These are phyloP conservation scores for Drymodes brunneopygia DNA, from an alignment of 2,113 vertebrate species.

Conservation along the genomic window DNA sequence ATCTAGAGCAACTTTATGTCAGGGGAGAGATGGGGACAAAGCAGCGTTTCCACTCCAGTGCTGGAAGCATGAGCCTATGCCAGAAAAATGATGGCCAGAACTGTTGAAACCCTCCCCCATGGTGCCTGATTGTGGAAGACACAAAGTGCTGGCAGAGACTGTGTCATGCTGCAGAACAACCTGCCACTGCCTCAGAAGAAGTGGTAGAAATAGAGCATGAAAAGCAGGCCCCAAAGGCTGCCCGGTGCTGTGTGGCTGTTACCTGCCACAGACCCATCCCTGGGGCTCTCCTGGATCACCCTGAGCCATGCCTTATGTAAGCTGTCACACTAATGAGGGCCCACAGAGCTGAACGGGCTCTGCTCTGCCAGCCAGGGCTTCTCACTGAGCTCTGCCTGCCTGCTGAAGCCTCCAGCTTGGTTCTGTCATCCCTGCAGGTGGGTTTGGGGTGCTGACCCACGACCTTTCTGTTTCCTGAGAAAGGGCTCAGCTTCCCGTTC, in stretches of 20 bases:
- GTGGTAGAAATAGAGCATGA: not conserved
- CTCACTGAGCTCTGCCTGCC: not conserved
- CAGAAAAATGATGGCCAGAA: not conserved
- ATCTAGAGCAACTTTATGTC: not conserved
- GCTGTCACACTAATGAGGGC: not conserved
- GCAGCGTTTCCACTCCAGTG: not conserved
- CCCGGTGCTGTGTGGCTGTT: fast-evolving
- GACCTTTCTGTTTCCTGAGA: not conserved
- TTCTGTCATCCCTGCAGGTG: not conserved
- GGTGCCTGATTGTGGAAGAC: not conserved
- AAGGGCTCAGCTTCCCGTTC: not conserved
- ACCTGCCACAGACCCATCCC: not conserved
- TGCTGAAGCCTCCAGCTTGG: not conserved
- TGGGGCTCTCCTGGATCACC: not conserved
- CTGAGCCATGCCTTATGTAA: not conserved
- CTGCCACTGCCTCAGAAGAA: not conserved
- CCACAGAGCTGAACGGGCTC: not conserved
- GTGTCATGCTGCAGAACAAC: not conserved
- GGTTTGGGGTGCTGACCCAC: not conserved
- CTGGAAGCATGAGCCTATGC: not conserved
- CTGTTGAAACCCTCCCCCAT: not conserved
- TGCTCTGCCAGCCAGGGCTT: not conserved
- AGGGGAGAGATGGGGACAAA: not conserved
- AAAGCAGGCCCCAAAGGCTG: not conserved
- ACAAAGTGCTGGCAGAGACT: not conserved